These are phyloP conservation scores for Stegastes partitus DNA, from an alignment of 2,113 vertebrate genomes.

Conservation along the genomic window DNA sequence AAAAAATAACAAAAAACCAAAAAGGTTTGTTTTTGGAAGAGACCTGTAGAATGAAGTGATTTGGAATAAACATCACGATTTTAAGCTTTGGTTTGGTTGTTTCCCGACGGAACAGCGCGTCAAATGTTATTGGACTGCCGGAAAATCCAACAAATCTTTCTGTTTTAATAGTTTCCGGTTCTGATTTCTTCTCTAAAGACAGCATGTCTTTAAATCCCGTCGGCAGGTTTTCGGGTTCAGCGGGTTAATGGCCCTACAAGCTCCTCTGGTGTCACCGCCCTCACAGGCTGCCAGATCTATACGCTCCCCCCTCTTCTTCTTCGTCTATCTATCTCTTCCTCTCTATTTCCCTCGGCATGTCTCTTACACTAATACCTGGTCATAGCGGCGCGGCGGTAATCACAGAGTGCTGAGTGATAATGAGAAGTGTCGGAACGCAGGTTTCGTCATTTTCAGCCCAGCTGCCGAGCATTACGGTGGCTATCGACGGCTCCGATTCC, in stretches of 20 bases:
- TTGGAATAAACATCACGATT: too few species aligned
- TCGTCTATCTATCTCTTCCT: neutral
- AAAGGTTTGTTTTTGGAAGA: too few species aligned
- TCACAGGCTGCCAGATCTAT: constrained; percentile 1
- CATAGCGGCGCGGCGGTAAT: constrained; percentile 34
- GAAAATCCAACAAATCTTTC: too few species aligned
- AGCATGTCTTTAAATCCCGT: too few species aligned
- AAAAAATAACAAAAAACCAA: too few species aligned
- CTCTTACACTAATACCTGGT: constrained; percentile 43
- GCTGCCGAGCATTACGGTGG: constrained; percentile 54
- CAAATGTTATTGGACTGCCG: too few species aligned
- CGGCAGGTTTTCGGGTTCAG: too few species aligned
- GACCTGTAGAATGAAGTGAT: too few species aligned
- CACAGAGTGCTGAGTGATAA: constrained; percentile 54
- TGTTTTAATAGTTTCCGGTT: too few species aligned
- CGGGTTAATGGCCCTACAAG: constrained; percentile 2
- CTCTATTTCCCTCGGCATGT: neutral
- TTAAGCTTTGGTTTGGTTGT: too few species aligned
- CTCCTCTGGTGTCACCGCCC: neutral
- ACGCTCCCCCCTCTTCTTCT: neutral
- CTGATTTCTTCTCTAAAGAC: too few species aligned
- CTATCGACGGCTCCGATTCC: constrained; percentile 52
- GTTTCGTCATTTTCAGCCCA: constrained; percentile 54
- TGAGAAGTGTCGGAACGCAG: constrained; percentile 56
- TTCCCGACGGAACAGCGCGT: too few species aligned